These are phyloP conservation scores for Hypotaenidia okinawae DNA, from an alignment of 2,797 vertebrate species.

Conservation along the genomic window DNA sequence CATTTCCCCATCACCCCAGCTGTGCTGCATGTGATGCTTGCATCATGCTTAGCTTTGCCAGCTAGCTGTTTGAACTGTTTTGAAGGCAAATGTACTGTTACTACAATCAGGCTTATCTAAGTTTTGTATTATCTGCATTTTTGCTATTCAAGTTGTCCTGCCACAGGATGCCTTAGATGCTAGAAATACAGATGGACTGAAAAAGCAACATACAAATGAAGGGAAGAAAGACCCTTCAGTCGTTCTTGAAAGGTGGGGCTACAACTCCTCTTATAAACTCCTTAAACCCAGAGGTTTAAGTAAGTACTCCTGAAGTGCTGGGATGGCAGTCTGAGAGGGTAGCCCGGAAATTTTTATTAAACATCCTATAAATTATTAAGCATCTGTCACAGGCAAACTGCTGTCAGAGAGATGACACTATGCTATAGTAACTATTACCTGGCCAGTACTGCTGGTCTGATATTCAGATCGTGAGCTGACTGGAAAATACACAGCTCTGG, in stretches of 20 bases:
- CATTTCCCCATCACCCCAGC: conserved; percentile 42
- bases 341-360: not conserved
- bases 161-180: not conserved
- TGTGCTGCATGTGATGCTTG: not conserved
- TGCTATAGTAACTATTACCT: not conserved
- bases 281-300: not conserved
- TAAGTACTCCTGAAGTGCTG: not conserved
- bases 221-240: not conserved
- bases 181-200: not conserved
- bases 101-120: not conserved
- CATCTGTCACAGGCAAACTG: not conserved
- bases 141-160: not conserved
- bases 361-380: not conserved
- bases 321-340: not conserved
- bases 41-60: not conserved
- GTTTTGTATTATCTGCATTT: not conserved
- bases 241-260: not conserved
- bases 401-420: not conserved
- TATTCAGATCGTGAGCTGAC: not conserved
- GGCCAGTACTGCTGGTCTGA: not conserved
- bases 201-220: not conserved
- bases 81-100: not conserved
- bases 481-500: not conserved
- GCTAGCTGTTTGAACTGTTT: not conserved
- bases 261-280: not conserved